phyloP scores from a whole-genome alignment of 2,888 invertebrate genomes.

The Nesidiocoris tenuis region DNA sequence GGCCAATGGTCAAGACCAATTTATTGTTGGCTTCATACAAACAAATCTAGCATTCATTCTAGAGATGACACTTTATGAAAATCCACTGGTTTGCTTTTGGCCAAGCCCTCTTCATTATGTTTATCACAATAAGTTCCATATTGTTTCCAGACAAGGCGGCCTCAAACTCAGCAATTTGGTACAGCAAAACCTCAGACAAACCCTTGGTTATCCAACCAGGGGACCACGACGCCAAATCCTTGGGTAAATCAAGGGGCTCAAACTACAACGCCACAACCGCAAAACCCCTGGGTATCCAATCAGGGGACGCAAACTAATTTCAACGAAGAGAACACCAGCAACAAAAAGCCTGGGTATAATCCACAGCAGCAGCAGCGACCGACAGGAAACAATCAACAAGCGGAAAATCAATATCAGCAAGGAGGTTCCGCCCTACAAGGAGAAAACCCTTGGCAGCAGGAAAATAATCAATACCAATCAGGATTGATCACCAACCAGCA shows the following conservation, averaged over 20 bases:
- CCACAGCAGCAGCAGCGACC: background rate
- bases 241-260: background rate
- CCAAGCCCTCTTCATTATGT: too few species aligned
- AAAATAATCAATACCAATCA: background rate
- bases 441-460: background rate
- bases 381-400: background rate
- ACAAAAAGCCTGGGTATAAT: background rate
- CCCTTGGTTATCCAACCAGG: background rate
- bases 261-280: background rate
- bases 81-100: too few species aligned
- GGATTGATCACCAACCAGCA: conserved; percentile 3
- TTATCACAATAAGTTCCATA: too few species aligned
- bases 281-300: conserved; percentile 4
- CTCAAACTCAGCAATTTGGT: background rate
- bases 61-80: too few species aligned
- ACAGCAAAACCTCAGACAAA: too few species aligned
- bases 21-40: too few species aligned
- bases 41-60: too few species aligned
- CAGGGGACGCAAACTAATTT: background rate
- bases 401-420: background rate
- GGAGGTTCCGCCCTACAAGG: background rate
- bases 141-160: background rate
- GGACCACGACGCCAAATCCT: background rate
- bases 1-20: too few species aligned
- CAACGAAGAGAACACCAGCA: background rate